phyloP scores from a whole-genome alignment of 2,797 vertebrate genomes.

The Sciaenops ocellatus region DNA sequence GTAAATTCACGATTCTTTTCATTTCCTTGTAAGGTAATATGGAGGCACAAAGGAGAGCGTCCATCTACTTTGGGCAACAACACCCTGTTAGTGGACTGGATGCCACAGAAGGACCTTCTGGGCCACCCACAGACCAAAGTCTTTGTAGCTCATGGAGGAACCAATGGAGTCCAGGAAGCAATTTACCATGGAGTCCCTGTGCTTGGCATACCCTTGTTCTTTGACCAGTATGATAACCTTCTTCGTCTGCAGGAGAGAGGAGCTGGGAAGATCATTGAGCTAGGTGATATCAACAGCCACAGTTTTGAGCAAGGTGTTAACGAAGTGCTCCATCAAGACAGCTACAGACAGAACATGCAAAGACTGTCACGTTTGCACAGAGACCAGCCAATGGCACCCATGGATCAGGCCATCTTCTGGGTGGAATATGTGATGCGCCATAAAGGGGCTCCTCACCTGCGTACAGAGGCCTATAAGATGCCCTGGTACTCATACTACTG shows the following conservation, averaged over 20 bases:
- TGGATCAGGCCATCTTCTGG: slow-evolving; percentile 82
- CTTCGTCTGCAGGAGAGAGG: slow-evolving; percentile 76
- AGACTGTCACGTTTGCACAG: slow-evolving; percentile 75
- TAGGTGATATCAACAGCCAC: slow-evolving; percentile 55
- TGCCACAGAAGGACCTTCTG: slow-evolving; percentile 85
- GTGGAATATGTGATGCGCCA: slow-evolving; percentile 83
- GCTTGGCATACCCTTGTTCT: slow-evolving; percentile 82
- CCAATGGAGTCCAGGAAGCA: slow-evolving; percentile 83
- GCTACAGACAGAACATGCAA: slow-evolving; percentile 79
- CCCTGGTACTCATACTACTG: slow-evolving; percentile 80
- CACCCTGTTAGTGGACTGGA: slow-evolving; percentile 83
- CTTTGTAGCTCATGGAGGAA: slow-evolving; percentile 84
- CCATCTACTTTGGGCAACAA: slow-evolving; percentile 82
- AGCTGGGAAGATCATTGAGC: slow-evolving; percentile 69
- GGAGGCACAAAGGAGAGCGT: slow-evolving; percentile 76
- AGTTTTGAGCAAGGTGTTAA: slow-evolving; percentile 69
- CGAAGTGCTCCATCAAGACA: slow-evolving; percentile 61
- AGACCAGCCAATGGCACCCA: slow-evolving; percentile 74
- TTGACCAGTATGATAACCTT: slow-evolving; percentile 85
- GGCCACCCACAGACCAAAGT: slow-evolving; percentile 80
- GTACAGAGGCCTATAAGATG: slow-evolving; percentile 79
- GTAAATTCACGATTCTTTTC: neutral
- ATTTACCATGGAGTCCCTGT: slow-evolving; percentile 83
- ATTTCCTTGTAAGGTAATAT: slow-evolving; percentile 74
- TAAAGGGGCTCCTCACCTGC: slow-evolving; percentile 79